phyloP scores from a whole-genome alignment of 1,140 invertebrate species.

The Mercenaria mercenaria region DNA sequence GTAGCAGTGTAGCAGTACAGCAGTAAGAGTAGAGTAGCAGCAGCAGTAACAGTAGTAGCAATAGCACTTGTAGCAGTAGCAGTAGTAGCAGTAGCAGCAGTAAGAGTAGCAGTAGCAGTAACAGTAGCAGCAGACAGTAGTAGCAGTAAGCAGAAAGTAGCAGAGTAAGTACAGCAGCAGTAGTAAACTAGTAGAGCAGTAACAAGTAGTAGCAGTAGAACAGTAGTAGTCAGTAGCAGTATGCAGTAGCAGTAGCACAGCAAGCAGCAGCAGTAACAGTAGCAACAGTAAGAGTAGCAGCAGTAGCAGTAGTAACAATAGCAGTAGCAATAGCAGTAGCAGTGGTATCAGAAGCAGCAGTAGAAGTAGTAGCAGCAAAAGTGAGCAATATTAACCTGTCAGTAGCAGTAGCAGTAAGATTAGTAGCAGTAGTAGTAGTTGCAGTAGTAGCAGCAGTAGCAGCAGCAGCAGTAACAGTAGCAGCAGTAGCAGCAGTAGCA shows the following conservation, averaged over 20 bases:
- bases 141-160: no score
- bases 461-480: no score
- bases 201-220: slow-evolving; percentile 54
- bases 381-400: not conserved
- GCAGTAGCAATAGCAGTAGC: slow-evolving; percentile 26
- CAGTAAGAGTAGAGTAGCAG: slow-evolving; percentile 34
- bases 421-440: no score
- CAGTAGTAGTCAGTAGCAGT: slow-evolving; percentile 38
- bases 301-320: slow-evolving; percentile 30
- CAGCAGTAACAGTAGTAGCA: slow-evolving; percentile 52
- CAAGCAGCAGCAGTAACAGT: not conserved
- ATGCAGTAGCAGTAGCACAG: slow-evolving; percentile 61
- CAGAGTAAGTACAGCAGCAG: no score
- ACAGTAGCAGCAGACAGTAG: slow-evolving; percentile 15
- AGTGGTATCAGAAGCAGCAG: no score
- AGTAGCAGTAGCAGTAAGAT: no score
- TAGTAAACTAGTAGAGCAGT: no score
- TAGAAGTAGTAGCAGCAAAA: slow-evolving; percentile 29
- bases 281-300: no score
- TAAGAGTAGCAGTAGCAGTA: slow-evolving; percentile 37
- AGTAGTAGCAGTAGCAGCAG: slow-evolving; percentile 36
- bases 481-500: slow-evolving; percentile 33
- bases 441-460: no score
- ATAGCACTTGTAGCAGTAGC: slow-evolving; percentile 42
- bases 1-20: no score